Evolutionary conservation across 2,888 invertebrate species (phyloP).

Genomic region (Lottia scabra): DNA sequence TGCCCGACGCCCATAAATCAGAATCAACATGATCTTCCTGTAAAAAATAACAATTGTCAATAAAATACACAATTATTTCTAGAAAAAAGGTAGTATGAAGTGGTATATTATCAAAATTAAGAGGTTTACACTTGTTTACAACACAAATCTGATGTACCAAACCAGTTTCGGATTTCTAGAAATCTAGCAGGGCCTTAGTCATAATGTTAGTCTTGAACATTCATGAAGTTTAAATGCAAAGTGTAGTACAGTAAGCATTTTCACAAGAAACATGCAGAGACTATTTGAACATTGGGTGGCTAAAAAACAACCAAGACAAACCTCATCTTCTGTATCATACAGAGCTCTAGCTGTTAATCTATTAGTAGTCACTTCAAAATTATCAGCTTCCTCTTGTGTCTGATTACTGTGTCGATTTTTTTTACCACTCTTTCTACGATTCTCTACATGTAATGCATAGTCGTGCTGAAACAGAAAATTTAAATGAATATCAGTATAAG

Average conservation of each 20-base stretch:
- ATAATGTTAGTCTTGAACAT: too few relatives aligned
- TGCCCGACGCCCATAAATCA: background rate
- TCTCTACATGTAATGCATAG: background rate
- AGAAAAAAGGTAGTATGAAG: too few relatives aligned
- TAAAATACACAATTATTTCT: too few relatives aligned
- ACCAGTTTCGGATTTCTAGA: too few relatives aligned
- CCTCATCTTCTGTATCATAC: slow-evolving; percentile 68
- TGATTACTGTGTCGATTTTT: background rate
- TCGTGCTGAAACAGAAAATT: background rate
- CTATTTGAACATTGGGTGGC: too few relatives aligned
- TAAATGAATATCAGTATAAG: background rate
- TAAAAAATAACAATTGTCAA: background rate
- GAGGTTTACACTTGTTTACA: too few relatives aligned
- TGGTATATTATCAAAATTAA: too few relatives aligned
- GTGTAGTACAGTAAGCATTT: too few relatives aligned
- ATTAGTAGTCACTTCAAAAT: slow-evolving; percentile 62
- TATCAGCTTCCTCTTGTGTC: slow-evolving; percentile 27
- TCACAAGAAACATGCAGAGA: too few relatives aligned
- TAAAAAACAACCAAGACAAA: background rate
- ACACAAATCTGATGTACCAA: too few relatives aligned
- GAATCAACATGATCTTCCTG: background rate
- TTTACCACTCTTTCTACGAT: background rate
- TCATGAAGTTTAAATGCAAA: too few relatives aligned
- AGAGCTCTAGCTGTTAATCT: slow-evolving; percentile 64
- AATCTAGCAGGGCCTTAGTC: too few relatives aligned